Evolutionary conservation across 2,888 invertebrate genomes (phyloP).

Genomic region (Tenodera sinensis): DNA sequence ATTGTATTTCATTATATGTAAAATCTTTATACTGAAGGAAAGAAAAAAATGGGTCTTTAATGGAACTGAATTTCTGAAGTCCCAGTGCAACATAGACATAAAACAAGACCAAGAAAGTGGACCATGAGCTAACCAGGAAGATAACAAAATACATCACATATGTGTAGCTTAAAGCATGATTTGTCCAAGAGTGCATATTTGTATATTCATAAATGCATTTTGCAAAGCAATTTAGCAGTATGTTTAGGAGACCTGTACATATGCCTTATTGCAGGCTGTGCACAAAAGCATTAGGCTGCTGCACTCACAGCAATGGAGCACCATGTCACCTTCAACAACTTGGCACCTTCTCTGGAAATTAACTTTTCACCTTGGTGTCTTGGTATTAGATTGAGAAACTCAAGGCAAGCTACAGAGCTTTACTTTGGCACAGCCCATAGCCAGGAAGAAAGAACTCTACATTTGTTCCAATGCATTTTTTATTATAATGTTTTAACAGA

Average conservation of each 20-base stretch:
- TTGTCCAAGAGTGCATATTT: not conserved
- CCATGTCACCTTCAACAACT: too few relatives aligned
- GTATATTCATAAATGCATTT: not conserved
- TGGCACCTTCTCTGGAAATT: too few relatives aligned
- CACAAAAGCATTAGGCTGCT: not conserved
- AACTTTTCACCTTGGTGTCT: not conserved
- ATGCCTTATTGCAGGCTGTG: not conserved
- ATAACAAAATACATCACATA: too few relatives aligned
- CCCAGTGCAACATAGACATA: too few relatives aligned
- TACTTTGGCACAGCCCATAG: not conserved
- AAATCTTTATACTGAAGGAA: too few relatives aligned
- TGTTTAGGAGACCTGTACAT: not conserved
- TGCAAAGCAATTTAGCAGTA: not conserved
- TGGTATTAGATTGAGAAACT: not conserved
- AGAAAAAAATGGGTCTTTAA: too few relatives aligned
- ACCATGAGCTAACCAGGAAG: too few relatives aligned
- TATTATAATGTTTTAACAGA: not conserved
- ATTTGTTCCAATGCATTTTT: not conserved
- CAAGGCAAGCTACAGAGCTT: not conserved
- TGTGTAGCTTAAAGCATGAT: too few relatives aligned
- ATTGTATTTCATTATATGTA: too few relatives aligned
- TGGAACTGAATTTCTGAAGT: too few relatives aligned
- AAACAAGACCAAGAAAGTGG: too few relatives aligned
- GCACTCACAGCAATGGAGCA: not conserved
- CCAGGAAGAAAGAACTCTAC: not conserved